These are phyloP conservation scores for Microctonus hyperodae DNA, from an alignment of 2,888 invertebrate species.

Conservation along the genomic window DNA sequence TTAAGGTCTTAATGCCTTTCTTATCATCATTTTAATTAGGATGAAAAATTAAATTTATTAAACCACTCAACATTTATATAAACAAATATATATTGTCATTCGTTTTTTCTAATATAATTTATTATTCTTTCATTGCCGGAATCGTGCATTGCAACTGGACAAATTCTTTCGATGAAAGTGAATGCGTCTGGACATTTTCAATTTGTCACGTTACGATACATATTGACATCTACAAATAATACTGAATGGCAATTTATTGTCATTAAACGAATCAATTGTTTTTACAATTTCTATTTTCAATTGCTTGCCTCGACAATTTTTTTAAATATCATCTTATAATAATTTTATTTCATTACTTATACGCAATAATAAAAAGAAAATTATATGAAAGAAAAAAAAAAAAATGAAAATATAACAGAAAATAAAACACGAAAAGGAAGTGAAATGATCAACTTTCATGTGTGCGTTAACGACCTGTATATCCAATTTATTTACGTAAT, in stretches of 20 bases:
- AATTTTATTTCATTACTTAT: not conserved
- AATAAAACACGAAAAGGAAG: not conserved
- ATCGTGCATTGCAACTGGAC: constrained; percentile 20
- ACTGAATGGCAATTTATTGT: not conserved
- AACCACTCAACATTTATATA: too few relatives aligned
- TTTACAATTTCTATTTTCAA: not conserved
- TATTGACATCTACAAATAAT: not conserved
- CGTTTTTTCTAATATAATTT: not conserved
- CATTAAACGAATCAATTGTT: not conserved
- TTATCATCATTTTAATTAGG: too few relatives aligned
- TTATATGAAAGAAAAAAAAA: not conserved
- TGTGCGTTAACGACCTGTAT: not conserved
- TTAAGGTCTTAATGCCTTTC: too few relatives aligned
- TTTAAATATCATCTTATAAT: not conserved
- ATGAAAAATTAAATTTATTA: too few relatives aligned
- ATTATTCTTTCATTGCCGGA: constrained; percentile 14
- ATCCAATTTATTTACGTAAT: constrained; percentile 11
- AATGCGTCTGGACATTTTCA: not conserved
- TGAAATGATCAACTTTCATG: constrained; percentile 8
- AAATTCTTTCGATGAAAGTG: constrained; percentile 46
- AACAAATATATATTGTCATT: too few relatives aligned
- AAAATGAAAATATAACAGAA: not conserved
- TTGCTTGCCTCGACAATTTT: not conserved
- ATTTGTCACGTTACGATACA: not conserved
- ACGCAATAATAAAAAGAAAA: not conserved